phyloP scores from a whole-genome alignment of 2,113 vertebrate genomes.

The Ammodytes marinus region DNA sequence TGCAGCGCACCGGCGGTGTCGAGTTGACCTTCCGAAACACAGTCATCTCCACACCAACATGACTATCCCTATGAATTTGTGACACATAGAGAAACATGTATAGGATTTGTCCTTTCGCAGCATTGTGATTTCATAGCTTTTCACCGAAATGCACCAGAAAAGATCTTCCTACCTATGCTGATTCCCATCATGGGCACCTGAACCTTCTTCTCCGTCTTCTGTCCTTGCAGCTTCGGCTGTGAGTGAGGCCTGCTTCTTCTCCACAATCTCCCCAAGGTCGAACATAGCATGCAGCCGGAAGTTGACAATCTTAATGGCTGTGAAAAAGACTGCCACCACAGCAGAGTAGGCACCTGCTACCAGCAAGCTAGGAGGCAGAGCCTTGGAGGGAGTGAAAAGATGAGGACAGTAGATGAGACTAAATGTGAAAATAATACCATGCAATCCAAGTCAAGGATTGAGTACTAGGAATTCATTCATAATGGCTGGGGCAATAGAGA shows the following conservation, averaged over 20 bases:
- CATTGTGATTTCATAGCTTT: background rate
- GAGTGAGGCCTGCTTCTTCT: slow-evolving; percentile 88
- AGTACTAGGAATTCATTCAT: background rate
- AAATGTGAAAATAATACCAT: background rate
- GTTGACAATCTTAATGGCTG: slow-evolving; percentile 90
- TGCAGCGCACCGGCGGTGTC: slow-evolving; percentile 92
- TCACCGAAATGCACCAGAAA: background rate
- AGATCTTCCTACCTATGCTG: slow-evolving; percentile 81
- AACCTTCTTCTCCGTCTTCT: slow-evolving; percentile 84
- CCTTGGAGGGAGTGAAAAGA: slow-evolving; percentile 75
- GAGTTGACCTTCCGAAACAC: slow-evolving; percentile 93
- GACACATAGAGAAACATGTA: background rate
- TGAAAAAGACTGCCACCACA: slow-evolving; percentile 90
- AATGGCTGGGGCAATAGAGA: background rate
- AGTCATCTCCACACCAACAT: slow-evolving; percentile 91
- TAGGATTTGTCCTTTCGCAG: background rate
- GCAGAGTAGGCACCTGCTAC: slow-evolving; percentile 90
- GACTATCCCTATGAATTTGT: slow-evolving; percentile 83
- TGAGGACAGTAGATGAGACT: background rate
- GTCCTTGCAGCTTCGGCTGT: slow-evolving; percentile 81
- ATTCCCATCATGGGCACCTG: slow-evolving; percentile 81
- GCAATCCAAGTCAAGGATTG: background rate
- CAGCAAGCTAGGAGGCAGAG: slow-evolving; percentile 89
- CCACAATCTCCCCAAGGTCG: slow-evolving; percentile 92
- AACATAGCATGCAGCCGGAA: slow-evolving; percentile 93